Percentiles rank a stretch among this genome's conserved stretches.
Evolutionary conservation across 2,888 invertebrate species (phyloP).

Genomic region (Crossocerus cetratus): DNA sequence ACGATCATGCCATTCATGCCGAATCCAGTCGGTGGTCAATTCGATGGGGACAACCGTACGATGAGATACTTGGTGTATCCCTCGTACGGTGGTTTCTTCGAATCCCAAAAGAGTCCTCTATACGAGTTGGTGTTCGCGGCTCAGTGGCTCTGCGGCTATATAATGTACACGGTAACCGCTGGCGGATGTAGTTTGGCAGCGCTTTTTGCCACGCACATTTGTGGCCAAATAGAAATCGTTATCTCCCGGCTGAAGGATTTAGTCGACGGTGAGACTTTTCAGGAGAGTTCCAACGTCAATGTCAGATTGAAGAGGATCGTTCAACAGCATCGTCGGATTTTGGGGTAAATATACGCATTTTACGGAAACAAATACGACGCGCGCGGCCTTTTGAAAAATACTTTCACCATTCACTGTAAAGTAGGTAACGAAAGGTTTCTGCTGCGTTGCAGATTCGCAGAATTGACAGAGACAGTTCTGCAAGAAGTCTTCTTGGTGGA

Average conservation of each 20-base stretch:
- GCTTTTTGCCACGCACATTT: slow-evolving; percentile 55
- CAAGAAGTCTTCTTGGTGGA: slow-evolving; percentile 62
- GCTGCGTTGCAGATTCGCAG: slow-evolving; percentile 58
- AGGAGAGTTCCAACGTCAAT: not conserved
- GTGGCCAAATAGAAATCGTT: slow-evolving; percentile 56
- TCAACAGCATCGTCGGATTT: slow-evolving; percentile 39
- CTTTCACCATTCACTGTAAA: not conserved
- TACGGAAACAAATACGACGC: not conserved
- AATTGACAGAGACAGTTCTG: slow-evolving; percentile 61
- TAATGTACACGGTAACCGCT: slow-evolving; percentile 45
- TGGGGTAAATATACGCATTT: slow-evolving; percentile 16
- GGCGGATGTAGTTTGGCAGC: slow-evolving; percentile 54
- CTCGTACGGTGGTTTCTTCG: slow-evolving; percentile 38
- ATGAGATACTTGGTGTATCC: slow-evolving; percentile 52
- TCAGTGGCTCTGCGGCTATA: slow-evolving; percentile 42
- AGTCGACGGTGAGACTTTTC: no score
- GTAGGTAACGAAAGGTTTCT: no score
- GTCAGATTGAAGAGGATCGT: slow-evolving; percentile 35
- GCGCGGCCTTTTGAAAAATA: slow-evolving; percentile 27
- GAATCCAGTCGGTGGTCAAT: slow-evolving; percentile 53
- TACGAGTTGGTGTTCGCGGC: slow-evolving; percentile 58
- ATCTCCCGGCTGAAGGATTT: slow-evolving; percentile 19
- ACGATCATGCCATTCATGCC: slow-evolving; percentile 40
- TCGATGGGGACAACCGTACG: slow-evolving; percentile 48
- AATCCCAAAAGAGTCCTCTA: slow-evolving; percentile 47